A percentile compares a stretch with the other conserved stretches of the same genome.
Evolutionary conservation across 2,797 vertebrate species (phyloP).

Genomic region (Malurus splendens): DNA sequence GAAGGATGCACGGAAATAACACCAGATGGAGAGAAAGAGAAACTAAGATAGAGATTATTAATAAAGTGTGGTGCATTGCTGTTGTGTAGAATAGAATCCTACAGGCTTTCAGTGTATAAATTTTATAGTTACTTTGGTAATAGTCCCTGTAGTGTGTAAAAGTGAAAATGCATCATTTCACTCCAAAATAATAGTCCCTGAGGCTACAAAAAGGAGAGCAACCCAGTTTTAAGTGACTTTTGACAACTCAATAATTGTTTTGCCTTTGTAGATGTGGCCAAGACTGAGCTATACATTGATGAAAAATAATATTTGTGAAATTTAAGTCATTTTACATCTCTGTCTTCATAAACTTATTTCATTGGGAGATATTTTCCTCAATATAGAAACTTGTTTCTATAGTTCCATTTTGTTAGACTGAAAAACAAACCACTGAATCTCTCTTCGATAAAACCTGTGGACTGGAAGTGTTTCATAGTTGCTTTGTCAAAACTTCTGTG

Average conservation of each 20-base stretch:
- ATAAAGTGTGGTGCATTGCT: background rate
- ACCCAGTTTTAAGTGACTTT: background rate
- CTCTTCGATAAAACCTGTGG: background rate
- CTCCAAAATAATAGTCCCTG: background rate
- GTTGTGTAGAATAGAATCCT: background rate
- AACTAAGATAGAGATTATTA: conserved; percentile 3
- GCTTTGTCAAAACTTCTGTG: background rate
- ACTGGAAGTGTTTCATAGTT: background rate
- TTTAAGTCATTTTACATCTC: fast-evolving
- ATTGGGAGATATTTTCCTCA: background rate
- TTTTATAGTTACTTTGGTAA: background rate
- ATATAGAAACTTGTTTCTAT: background rate
- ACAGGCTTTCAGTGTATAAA: background rate
- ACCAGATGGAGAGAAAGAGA: conserved; percentile 49
- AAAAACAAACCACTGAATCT: background rate
- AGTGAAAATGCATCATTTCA: background rate
- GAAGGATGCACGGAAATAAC: background rate
- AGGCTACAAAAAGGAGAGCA: background rate
- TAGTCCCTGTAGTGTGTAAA: background rate
- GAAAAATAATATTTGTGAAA: background rate
- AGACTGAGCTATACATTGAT: background rate
- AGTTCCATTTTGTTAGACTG: background rate
- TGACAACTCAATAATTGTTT: background rate
- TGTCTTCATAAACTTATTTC: background rate
- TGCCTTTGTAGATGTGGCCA: background rate